Percentiles rank a stretch among this genome's conserved stretches.
phyloP scores from a whole-genome alignment of 2,888 invertebrate genomes.

The Octodonta nipae region DNA sequence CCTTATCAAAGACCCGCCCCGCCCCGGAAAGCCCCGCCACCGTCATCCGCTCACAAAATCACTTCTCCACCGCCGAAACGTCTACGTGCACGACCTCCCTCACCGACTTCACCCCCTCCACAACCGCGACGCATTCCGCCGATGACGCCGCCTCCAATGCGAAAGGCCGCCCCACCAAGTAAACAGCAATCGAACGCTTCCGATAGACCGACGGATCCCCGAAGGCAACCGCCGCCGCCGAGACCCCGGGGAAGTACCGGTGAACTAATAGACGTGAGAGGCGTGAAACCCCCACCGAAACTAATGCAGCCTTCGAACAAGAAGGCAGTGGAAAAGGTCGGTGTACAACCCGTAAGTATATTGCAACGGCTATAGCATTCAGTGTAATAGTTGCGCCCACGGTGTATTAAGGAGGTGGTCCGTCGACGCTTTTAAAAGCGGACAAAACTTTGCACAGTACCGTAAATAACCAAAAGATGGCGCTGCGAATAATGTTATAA shows the following conservation, averaged over 20 bases:
- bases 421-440: no score
- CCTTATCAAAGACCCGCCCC: not conserved
- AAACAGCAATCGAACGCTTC: slow-evolving; percentile 19
- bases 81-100: slow-evolving; percentile 38
- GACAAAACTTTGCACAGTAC: no score
- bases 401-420: no score
- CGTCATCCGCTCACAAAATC: slow-evolving; percentile 11
- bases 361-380: no score
- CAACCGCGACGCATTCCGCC: slow-evolving; percentile 43
- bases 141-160: slow-evolving; percentile 41
- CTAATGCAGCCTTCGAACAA: slow-evolving; percentile 15
- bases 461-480: no score
- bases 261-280: slow-evolving; percentile 33
- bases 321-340: slow-evolving; percentile 11
- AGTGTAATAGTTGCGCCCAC: no score
- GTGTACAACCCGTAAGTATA: slow-evolving; percentile 15
- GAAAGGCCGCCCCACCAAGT: slow-evolving; percentile 16
- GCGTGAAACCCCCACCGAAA: slow-evolving; percentile 43
- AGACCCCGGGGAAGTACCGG: slow-evolving; percentile 42
- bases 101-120: slow-evolving; percentile 38
- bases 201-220: slow-evolving; percentile 36
- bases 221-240: slow-evolving; percentile 43
- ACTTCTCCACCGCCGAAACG: slow-evolving; percentile 35
- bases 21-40: slow-evolving; percentile 17
- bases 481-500: no score